A percentile compares a stretch with the other conserved stretches of the same genome.
Evolutionary conservation across 2,797 vertebrate genomes (phyloP).

Genomic region (Todus mexicanus): DNA sequence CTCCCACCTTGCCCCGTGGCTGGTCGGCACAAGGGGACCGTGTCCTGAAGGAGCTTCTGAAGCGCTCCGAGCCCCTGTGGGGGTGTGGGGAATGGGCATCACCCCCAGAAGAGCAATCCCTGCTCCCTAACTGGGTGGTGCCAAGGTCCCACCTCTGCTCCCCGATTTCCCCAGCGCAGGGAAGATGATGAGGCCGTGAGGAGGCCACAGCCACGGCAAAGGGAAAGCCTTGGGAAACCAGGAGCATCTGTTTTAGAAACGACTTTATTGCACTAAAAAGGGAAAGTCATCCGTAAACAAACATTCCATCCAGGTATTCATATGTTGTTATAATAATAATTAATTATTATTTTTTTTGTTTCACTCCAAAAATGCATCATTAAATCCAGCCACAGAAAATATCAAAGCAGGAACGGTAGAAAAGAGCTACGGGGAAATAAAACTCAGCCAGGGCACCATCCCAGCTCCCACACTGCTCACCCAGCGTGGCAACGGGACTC

Average conservation of each 20-base stretch:
- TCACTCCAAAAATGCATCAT: slow-evolving; percentile 49
- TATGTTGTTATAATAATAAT: too few relatives aligned
- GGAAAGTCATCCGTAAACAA: slow-evolving; percentile 62
- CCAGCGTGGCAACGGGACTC: not conserved
- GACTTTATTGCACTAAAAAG: slow-evolving; percentile 77
- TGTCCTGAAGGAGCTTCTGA: not conserved
- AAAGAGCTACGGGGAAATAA: slow-evolving; percentile 9
- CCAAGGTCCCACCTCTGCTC: not conserved
- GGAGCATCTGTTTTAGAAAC: slow-evolving; percentile 55
- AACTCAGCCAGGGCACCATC: not conserved
- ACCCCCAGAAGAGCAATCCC: fast-evolving
- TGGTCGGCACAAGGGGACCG: not conserved
- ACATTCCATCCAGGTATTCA: slow-evolving; percentile 38
- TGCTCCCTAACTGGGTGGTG: not conserved
- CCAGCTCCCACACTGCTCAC: not conserved
- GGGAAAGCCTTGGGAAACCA: not conserved
- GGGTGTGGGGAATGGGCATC: not conserved
- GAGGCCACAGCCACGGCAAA: not conserved
- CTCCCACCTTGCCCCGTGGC: not conserved
- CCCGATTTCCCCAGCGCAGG: too few relatives aligned
- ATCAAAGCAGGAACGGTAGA: slow-evolving; percentile 56
- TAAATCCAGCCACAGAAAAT: slow-evolving; percentile 56
- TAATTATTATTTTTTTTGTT: not conserved
- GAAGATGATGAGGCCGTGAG: fast-evolving
- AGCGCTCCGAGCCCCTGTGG: not conserved